Conservation (phyloP, 2,797 vertebrate genomes). For the Crenichthys baileyi region DNA sequence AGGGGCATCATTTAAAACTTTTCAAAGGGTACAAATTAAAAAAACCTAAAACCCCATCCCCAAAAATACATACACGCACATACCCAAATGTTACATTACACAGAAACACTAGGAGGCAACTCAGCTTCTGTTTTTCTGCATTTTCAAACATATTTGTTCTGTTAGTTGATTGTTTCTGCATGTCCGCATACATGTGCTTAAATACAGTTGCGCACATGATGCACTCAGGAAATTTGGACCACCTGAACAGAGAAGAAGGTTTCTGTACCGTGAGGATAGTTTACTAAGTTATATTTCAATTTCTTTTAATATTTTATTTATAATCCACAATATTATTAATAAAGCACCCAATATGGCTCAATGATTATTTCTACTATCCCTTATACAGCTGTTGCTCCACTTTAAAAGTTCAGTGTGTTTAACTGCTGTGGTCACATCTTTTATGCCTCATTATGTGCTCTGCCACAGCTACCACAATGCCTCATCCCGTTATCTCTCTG, state of each 20-base stretch:
- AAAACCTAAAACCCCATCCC: slow-evolving; percentile 60
- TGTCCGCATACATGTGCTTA: neutral
- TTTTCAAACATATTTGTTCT: neutral
- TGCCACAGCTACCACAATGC: slow-evolving; percentile 63
- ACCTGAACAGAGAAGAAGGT: neutral
- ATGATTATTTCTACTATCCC: neutral
- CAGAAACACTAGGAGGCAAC: neutral
- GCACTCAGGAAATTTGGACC: neutral
- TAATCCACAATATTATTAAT: neutral
- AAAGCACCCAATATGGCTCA: neutral
- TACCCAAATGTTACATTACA: neutral
- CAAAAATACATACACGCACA: neutral
- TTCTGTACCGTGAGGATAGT: neutral
- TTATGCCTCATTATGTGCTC: slow-evolving; percentile 34
- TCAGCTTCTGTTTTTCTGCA: neutral
- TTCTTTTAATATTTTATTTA: neutral
- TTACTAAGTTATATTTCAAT: too few relatives aligned
- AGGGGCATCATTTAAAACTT: slow-evolving; percentile 27
- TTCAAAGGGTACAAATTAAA: slow-evolving; percentile 56
- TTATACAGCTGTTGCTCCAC: neutral
- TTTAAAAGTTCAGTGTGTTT: slow-evolving; percentile 16
- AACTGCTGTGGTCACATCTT: slow-evolving; percentile 50
- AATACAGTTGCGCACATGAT: neutral
- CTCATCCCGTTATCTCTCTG: slow-evolving; percentile 15
- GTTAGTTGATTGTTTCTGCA: neutral